Evolutionary conservation across 1,140 invertebrate genomes (phyloP).

Genomic region (Neelides sp.): DNA sequence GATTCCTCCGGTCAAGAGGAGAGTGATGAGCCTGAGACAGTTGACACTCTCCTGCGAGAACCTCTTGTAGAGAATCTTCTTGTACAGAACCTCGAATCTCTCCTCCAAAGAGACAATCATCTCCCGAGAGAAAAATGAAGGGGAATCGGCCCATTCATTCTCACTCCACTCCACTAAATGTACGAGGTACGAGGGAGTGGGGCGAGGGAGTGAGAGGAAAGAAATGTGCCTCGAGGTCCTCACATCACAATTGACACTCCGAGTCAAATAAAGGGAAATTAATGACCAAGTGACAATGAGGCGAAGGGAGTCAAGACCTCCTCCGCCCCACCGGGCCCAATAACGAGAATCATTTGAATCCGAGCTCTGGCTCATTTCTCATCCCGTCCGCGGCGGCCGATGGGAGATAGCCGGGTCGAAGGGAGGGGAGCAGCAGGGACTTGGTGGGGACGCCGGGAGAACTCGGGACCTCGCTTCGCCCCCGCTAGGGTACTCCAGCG

Average conservation of each 20-base stretch:
- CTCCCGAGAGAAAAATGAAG: no score
- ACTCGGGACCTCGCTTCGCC: conserved; percentile 7
- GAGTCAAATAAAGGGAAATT: conserved; percentile 28
- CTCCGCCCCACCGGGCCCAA: background rate
- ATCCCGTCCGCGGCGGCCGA: no score
- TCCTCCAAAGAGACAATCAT: no score
- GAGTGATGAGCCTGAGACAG: no score
- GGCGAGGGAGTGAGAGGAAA: conserved; percentile 7
- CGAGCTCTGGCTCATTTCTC: no score
- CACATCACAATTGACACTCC: conserved; percentile 22
- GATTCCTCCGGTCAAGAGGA: no score
- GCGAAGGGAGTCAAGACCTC: background rate
- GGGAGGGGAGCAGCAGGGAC: conserved; percentile 22
- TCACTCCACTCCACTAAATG: background rate
- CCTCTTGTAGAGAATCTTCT: no score
- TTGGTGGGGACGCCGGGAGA: conserved; percentile 22
- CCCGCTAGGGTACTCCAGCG: conserved; percentile 22
- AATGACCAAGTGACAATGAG: conserved; percentile 26
- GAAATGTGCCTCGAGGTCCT: conserved; percentile 13
- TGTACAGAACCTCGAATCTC: no score
- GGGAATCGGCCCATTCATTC: background rate
- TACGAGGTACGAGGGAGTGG: background rate
- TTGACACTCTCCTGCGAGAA: no score
- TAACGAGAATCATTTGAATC: background rate
- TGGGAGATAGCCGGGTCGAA: conserved; percentile 12